Conservation (phyloP, 2,797 vertebrate species). For the Sitta carolinensis region DNA sequence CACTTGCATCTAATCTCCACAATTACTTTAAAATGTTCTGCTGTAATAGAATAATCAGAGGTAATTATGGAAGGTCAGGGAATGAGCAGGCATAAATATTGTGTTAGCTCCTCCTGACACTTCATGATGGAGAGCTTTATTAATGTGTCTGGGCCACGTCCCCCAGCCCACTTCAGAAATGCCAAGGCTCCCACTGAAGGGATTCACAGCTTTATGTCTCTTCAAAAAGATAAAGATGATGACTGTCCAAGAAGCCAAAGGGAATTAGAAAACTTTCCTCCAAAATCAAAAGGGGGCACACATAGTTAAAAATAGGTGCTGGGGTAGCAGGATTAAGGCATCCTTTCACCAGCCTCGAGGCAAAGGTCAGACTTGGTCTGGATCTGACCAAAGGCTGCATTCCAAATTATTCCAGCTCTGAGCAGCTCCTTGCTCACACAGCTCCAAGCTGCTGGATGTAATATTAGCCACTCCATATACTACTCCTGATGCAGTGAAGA, state of each 20-base stretch:
- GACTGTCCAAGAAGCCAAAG: background rate
- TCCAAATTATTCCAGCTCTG: background rate
- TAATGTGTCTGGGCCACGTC: background rate
- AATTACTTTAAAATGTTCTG: conserved; percentile 14
- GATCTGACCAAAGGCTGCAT: background rate
- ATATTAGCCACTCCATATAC: background rate
- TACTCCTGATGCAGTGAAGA: background rate
- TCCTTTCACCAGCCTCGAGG: background rate
- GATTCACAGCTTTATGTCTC: background rate
- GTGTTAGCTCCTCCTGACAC: background rate
- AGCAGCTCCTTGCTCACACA: background rate
- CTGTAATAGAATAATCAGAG: conserved; percentile 38
- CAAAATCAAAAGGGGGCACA: background rate
- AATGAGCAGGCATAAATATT: background rate
- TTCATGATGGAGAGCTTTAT: background rate
- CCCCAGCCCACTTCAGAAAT: background rate
- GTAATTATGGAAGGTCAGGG: conserved; percentile 32
- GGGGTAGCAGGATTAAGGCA: background rate
- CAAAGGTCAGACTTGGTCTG: background rate
- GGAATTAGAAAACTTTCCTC: background rate
- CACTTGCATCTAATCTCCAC: background rate
- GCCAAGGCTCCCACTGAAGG: background rate
- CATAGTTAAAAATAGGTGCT: background rate
- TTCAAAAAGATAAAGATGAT: background rate
- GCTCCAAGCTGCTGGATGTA: background rate